Evolutionary conservation across 1,140 invertebrate genomes (phyloP).

Genomic region (Riptortus pedestris): DNA sequence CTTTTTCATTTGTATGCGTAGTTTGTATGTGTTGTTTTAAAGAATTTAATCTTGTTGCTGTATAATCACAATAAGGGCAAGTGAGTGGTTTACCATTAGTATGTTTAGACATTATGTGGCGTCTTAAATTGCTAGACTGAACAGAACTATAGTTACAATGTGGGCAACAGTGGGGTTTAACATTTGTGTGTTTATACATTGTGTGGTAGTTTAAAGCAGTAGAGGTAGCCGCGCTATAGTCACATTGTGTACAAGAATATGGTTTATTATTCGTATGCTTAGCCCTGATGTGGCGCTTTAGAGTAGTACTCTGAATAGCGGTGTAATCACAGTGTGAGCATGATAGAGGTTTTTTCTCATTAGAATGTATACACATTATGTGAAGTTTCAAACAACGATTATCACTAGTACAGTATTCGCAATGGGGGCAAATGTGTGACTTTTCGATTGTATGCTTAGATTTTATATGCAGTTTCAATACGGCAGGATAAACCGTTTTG

Average conservation of each 20-base stretch:
- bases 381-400: neutral
- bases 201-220: neutral
- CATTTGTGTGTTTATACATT: neutral
- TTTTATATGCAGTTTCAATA: neutral
- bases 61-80: neutral
- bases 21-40: neutral
- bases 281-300: neutral
- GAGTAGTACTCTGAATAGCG: neutral
- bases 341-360: neutral
- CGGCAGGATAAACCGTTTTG: neutral
- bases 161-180: neutral
- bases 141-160: neutral
- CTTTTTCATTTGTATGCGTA: neutral
- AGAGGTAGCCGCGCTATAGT: neutral
- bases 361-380: neutral
- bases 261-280: neutral
- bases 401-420: neutral
- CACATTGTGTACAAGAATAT: neutral
- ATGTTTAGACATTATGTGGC: neutral
- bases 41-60: neutral
- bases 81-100: neutral
- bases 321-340: neutral
- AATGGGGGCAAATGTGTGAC: neutral
- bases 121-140: neutral
- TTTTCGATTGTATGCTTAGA: neutral